These are phyloP conservation scores for Ametastegia equiseti DNA, from an alignment of 2,888 invertebrate species.

Conservation along the genomic window DNA sequence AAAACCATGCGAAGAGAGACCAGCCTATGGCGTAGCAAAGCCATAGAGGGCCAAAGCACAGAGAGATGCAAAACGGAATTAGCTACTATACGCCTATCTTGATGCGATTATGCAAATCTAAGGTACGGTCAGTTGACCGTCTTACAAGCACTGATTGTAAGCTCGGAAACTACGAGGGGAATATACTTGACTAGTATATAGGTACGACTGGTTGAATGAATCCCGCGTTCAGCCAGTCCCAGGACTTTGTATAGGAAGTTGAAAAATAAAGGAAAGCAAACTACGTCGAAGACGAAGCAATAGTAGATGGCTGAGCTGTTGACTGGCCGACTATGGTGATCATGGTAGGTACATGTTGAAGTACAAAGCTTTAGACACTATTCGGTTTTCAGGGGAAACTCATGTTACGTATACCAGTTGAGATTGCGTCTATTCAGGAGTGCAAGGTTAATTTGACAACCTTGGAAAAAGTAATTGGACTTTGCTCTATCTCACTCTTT, in stretches of 20 bases:
- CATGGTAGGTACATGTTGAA: neutral
- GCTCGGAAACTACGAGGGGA: conserved; percentile 43
- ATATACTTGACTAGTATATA: conserved; percentile 37
- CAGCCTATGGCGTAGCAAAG: neutral
- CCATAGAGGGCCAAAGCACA: conserved; percentile 4
- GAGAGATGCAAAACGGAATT: conserved; percentile 47
- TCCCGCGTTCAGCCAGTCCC: conserved; percentile 25
- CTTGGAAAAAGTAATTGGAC: conserved; percentile 43
- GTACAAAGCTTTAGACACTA: neutral
- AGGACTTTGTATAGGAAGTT: conserved; percentile 21
- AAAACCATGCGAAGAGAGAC: neutral
- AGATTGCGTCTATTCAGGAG: conserved; percentile 34
- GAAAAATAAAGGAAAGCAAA: conserved; percentile 6
- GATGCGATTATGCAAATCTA: conserved; percentile 47
- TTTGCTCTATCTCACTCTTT: neutral
- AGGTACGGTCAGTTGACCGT: conserved; percentile 44
- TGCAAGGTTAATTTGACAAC: conserved; percentile 44
- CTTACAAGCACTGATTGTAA: conserved; percentile 48
- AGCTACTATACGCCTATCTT: conserved; percentile 47
- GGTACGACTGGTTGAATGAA: conserved; percentile 38
- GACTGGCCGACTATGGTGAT: neutral
- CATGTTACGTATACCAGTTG: neutral
- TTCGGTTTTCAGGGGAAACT: conserved; percentile 28
- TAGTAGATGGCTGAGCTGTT: neutral
- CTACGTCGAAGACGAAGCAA: conserved; percentile 7